Conservation (phyloP, 2,113 vertebrate species). For the Ranitomeya variabilis region DNA sequence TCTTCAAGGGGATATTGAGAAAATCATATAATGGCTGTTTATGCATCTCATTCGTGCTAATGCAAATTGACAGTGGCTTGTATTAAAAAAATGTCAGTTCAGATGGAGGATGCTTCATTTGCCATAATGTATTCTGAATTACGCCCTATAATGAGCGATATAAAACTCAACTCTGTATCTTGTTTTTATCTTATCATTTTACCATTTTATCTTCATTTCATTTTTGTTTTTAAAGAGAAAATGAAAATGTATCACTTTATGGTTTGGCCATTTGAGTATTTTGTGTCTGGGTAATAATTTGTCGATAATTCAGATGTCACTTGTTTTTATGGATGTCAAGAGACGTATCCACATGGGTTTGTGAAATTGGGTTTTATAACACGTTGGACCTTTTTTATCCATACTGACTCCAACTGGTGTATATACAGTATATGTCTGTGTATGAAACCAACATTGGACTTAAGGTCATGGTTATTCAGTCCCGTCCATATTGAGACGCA, state of each 20-base stretch:
- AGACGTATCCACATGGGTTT: background rate
- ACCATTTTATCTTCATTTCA: background rate
- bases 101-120: conserved; percentile 36
- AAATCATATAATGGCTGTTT: conserved; percentile 35
- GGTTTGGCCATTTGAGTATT: background rate
- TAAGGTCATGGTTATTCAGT: background rate
- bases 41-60: conserved; percentile 17
- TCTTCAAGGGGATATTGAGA: conserved; percentile 28
- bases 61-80: conserved; percentile 25
- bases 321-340: background rate
- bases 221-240: background rate
- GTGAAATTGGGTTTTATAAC: background rate
- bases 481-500: background rate
- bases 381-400: background rate
- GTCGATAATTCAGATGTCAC: background rate
- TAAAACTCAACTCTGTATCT: background rate
- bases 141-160: background rate
- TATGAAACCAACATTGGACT: background rate
- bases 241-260: background rate
- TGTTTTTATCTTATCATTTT: background rate
- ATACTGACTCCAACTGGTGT: background rate
- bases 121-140: conserved; percentile 26
- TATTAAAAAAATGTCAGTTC: conserved; percentile 43
- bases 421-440: background rate
- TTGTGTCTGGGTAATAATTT: background rate